Percentiles rank a stretch among this genome's conserved stretches.
Evolutionary conservation across 2,888 invertebrate genomes (phyloP).

Genomic region (Archips xylosteana): DNA sequence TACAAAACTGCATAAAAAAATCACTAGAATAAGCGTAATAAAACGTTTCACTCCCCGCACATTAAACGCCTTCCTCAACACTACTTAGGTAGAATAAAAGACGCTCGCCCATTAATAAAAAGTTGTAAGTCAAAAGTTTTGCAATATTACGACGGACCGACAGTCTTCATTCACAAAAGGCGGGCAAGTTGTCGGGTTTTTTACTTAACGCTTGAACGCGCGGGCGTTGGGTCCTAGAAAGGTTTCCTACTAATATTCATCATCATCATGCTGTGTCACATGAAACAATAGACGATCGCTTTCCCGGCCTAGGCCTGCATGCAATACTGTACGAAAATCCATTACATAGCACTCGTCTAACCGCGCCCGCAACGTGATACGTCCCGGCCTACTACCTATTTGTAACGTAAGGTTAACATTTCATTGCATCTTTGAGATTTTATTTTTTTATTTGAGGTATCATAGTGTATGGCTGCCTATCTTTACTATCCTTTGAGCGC

Average conservation of each 20-base stretch:
- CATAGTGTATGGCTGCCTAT: conserved; percentile 14
- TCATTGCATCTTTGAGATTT: no score
- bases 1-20: no score
- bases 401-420: no score
- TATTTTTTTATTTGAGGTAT: no score
- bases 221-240: conserved; percentile 19
- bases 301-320: no score
- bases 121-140: conserved; percentile 70
- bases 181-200: conserved; percentile 50
- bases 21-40: not conserved
- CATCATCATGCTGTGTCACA: no score
- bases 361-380: no score
- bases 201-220: conserved; percentile 32
- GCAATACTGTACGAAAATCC: no score
- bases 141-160: conserved; percentile 74
- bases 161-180: conserved; percentile 60
- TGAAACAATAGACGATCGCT: no score
- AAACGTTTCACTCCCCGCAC: not conserved
- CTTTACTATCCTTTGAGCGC: conserved; percentile 8
- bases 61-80: not conserved
- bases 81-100: conserved; percentile 60
- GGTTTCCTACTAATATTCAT: not conserved
- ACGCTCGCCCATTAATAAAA: conserved; percentile 72
- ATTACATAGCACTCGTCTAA: no score
- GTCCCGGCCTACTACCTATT: no score